Percentiles rank a stretch among this genome's conserved stretches.
These are phyloP conservation scores for Sarcophaga subvicina DNA, from an alignment of 2,888 invertebrate species.

Conservation along the genomic window DNA sequence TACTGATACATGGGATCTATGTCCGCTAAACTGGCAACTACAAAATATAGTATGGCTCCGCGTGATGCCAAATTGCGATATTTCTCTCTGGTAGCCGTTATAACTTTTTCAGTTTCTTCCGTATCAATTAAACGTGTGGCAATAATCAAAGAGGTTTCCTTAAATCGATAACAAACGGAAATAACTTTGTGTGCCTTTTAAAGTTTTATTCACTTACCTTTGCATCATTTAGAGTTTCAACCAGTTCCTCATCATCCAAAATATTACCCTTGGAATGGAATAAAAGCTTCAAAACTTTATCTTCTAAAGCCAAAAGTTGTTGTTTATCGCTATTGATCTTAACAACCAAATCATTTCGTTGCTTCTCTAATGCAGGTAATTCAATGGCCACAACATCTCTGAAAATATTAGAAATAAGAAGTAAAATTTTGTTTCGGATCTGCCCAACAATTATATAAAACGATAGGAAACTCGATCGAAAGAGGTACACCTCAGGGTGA, in stretches of 20 bases:
- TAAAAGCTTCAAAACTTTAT: slow-evolving; percentile 92
- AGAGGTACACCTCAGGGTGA: no score
- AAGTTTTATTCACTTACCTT: slow-evolving; percentile 72
- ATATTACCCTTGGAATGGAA: slow-evolving; percentile 94
- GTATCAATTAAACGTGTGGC: slow-evolving; percentile 93
- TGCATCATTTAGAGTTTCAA: slow-evolving; percentile 86
- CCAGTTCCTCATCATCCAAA: slow-evolving; percentile 95
- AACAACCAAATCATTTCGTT: slow-evolving; percentile 91
- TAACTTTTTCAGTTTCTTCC: slow-evolving; percentile 92
- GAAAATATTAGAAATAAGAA: not conserved
- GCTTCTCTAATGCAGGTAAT: slow-evolving; percentile 92
- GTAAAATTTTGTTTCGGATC: not conserved
- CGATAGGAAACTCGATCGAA: no score
- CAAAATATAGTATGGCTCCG: slow-evolving; percentile 95
- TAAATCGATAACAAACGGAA: slow-evolving; percentile 46
- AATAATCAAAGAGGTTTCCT: slow-evolving; percentile 95
- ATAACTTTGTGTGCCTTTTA: not conserved
- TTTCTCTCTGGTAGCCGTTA: slow-evolving; percentile 92
- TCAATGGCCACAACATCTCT: slow-evolving; percentile 92
- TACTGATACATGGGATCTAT: slow-evolving; percentile 99
- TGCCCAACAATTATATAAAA: no score
- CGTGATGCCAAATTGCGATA: slow-evolving; percentile 93
- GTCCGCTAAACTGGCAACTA: slow-evolving; percentile 92
- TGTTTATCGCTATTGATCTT: slow-evolving; percentile 93
- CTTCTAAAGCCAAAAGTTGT: slow-evolving; percentile 92